These are phyloP conservation scores for Rhynchotus rufescens DNA, from an alignment of 2,797 vertebrate genomes.

Conservation along the genomic window DNA sequence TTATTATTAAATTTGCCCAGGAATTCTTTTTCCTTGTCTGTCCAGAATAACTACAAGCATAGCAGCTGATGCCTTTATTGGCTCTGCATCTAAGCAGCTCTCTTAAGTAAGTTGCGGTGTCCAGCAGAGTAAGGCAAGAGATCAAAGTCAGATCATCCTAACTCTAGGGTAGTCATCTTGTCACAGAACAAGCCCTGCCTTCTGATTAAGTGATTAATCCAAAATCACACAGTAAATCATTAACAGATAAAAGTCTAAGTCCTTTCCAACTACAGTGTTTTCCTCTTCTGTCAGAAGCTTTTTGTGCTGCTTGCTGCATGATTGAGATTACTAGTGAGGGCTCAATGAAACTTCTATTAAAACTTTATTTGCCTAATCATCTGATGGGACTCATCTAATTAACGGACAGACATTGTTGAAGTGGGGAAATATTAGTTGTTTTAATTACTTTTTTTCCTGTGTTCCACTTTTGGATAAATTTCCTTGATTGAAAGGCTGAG, in stretches of 20 bases:
- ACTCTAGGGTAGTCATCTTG: background rate
- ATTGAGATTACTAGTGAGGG: conserved; percentile 12
- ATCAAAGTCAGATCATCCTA: background rate
- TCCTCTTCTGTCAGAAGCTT: background rate
- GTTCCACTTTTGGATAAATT: conserved; percentile 35
- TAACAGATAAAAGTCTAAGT: conserved; percentile 12
- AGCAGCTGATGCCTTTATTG: background rate
- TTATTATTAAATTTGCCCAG: background rate
- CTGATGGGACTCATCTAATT: conserved; percentile 65
- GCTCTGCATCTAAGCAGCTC: background rate
- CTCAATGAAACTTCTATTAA: conserved; percentile 61
- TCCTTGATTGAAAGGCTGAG: conserved; percentile 56
- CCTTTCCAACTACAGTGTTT: background rate
- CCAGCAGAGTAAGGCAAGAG: background rate
- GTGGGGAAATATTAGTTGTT: conserved; percentile 68
- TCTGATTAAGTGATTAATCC: conserved; percentile 6
- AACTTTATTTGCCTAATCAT: conserved; percentile 71
- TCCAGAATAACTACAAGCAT: background rate
- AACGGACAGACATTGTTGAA: conserved; percentile 48
- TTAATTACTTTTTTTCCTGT: conserved; percentile 63
- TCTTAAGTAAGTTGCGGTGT: background rate
- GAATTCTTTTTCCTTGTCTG: background rate
- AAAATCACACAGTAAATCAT: background rate
- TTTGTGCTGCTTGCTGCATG: background rate
- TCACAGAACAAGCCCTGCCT: background rate